Conservation (phyloP, 2,797 vertebrate genomes). For the Malacoctenus gilli region DNA sequence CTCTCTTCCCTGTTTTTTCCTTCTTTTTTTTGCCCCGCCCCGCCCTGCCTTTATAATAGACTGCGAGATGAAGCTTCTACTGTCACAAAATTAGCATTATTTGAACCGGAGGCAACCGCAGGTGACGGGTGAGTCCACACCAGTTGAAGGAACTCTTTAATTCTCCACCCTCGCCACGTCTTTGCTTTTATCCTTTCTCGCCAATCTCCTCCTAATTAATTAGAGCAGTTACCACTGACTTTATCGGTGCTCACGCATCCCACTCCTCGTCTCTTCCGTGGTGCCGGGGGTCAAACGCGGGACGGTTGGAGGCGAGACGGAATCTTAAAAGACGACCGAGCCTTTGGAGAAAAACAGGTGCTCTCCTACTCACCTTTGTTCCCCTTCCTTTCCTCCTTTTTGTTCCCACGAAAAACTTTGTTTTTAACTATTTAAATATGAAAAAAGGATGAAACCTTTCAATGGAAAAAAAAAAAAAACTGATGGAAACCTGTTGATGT, state of each 20-base stretch:
- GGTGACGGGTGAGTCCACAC: constrained; percentile 49
- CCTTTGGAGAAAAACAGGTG: constrained; percentile 18
- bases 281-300: constrained; percentile 23
- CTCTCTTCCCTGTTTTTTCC: neutral
- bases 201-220: constrained; percentile 93
- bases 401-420: too few relatives aligned
- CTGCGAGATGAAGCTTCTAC: constrained; percentile 8
- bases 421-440: too few relatives aligned
- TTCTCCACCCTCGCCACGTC: constrained; percentile 45
- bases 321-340: constrained; percentile 22
- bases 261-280: constrained; percentile 59
- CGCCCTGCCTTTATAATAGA: neutral
- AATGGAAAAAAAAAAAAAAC: too few relatives aligned
- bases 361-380: constrained; percentile 9
- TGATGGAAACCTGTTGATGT: too few relatives aligned
- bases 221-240: constrained; percentile 89
- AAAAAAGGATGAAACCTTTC: too few relatives aligned
- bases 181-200: constrained; percentile 28
- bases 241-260: constrained; percentile 89
- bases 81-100: constrained; percentile 31
- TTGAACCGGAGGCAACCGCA: constrained; percentile 16
- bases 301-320: constrained; percentile 2
- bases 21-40: constrained; percentile 6
- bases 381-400: too few relatives aligned
- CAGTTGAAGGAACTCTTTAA: constrained; percentile 50